phyloP scores from a whole-genome alignment of 2,113 vertebrate species.

The Andinoacara biseriatus region DNA sequence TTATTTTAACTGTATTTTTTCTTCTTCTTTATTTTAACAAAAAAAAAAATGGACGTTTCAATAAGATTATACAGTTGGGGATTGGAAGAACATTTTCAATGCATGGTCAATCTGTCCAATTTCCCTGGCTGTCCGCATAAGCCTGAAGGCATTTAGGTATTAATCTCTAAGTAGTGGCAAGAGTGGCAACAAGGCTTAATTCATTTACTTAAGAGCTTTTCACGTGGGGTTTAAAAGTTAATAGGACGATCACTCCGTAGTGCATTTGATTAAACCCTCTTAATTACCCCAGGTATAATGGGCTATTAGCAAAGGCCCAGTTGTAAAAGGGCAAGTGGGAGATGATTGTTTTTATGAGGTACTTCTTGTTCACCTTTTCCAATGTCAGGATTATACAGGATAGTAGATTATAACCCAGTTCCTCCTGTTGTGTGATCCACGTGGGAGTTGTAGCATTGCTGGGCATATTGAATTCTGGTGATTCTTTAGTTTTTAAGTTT shows the following conservation, averaged over 20 bases:
- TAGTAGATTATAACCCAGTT: constrained; percentile 45
- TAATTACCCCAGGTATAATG: constrained; percentile 80
- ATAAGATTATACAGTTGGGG: constrained; percentile 7
- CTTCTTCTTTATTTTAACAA: background rate
- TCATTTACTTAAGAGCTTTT: constrained; percentile 80
- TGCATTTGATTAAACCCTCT: constrained; percentile 81
- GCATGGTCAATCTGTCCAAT: constrained; percentile 64
- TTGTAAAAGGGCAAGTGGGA: constrained; percentile 77
- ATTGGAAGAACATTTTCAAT: constrained; percentile 16
- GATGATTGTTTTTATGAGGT: constrained; percentile 75
- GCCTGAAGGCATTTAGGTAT: constrained; percentile 68
- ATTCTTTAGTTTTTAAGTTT: background rate
- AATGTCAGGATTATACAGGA: constrained; percentile 63
- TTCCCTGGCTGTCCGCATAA: constrained; percentile 56
- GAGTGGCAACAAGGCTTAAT: constrained; percentile 75
- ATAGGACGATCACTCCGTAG: constrained; percentile 75
- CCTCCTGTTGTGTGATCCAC: constrained; percentile 12
- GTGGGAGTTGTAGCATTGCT: background rate
- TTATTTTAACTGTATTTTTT: background rate
- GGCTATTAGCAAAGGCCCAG: constrained; percentile 75
- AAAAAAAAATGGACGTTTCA: background rate
- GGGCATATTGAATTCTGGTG: background rate
- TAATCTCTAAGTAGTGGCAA: constrained; percentile 73
- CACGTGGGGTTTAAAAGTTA: constrained; percentile 79
- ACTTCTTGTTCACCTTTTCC: constrained; percentile 67